Percentiles rank a stretch among this genome's conserved stretches.
Conservation (phyloP, 2,113 vertebrate species). For the Pimephales promelas region DNA sequence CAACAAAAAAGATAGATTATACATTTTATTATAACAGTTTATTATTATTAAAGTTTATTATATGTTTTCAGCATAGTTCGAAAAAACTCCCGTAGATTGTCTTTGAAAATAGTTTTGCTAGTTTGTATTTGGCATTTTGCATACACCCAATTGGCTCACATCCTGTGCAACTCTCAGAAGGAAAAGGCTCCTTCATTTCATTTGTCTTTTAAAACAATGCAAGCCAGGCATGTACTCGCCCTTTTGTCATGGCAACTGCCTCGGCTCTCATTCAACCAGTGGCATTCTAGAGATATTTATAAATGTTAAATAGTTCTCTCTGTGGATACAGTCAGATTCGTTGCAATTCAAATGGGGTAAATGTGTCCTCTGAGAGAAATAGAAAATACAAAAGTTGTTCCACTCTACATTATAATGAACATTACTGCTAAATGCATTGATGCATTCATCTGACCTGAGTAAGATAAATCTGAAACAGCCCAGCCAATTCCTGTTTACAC, state of each 20-base stretch:
- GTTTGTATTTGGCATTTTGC: not conserved
- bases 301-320: slow-evolving; percentile 19
- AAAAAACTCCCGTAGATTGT: not conserved
- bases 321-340: not conserved
- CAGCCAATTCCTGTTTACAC: not conserved
- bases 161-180: slow-evolving; percentile 45
- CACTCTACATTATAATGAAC: not conserved
- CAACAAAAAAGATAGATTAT: not conserved
- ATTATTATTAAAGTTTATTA: not conserved
- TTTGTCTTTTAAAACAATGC: slow-evolving; percentile 44
- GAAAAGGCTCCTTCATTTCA: slow-evolving; percentile 46
- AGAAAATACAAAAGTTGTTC: not conserved
- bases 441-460: not conserved
- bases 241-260: slow-evolving; percentile 23
- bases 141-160: slow-evolving; percentile 25
- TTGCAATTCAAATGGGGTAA: slow-evolving; percentile 19
- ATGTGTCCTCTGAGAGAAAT: slow-evolving; percentile 13
- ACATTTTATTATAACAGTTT: too few species aligned
- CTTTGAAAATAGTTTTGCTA: not conserved
- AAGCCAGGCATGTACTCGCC: slow-evolving; percentile 20
- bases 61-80: not conserved
- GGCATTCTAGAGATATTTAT: slow-evolving; percentile 42
- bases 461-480: not conserved
- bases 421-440: not conserved
- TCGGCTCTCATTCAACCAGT: not conserved